Evolutionary conservation across 2,113 vertebrate genomes (phyloP).

Genomic region (Leiothrix lutea): DNA sequence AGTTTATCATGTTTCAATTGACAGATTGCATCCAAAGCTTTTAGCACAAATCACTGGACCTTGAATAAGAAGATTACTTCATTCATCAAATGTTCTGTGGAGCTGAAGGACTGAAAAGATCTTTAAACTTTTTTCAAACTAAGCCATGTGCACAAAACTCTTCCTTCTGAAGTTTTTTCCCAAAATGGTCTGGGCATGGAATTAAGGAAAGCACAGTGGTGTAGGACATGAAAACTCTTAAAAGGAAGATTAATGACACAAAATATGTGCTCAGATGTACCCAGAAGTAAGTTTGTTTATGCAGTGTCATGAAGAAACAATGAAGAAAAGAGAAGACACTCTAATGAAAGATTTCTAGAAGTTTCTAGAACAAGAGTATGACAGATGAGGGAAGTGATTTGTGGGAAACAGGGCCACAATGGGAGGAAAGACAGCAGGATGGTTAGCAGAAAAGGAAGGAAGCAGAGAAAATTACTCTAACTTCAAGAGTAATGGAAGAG

Average conservation of each 20-base stretch:
- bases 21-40: neutral
- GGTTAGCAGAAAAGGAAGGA: neutral
- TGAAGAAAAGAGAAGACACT: neutral
- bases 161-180: neutral
- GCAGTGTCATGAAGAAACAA: neutral
- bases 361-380: neutral
- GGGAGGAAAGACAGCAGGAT: neutral
- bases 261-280: neutral
- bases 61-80: constrained; percentile 31
- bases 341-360: neutral
- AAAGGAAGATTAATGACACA: neutral
- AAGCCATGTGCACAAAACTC: neutral
- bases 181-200: neutral
- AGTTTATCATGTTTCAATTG: neutral
- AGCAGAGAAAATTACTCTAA: neutral
- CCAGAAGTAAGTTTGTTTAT: neutral
- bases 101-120: neutral
- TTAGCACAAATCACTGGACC: neutral
- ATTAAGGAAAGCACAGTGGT: neutral
- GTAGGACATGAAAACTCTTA: neutral
- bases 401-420: neutral
- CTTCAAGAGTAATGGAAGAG: neutral
- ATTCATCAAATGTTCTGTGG: neutral
- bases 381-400: neutral
- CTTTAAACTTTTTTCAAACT: neutral